phyloP scores from a whole-genome alignment of 30 jellyfish, hydroid and myxozoan species.

The Aurelia sp. region DNA sequence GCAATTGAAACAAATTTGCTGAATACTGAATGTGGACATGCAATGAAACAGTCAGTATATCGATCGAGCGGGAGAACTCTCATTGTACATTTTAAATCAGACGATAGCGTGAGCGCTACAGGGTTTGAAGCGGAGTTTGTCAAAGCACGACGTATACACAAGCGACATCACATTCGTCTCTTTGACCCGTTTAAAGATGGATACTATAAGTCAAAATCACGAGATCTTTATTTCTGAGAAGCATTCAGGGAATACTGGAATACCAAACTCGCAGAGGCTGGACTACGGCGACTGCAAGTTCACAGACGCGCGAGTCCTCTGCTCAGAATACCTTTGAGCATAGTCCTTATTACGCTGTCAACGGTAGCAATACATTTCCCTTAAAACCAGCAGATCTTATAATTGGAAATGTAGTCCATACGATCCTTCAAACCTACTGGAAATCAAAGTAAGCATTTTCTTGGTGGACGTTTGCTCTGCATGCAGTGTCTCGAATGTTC shows the following conservation, averaged over 20 bases:
- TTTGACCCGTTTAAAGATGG: slow-evolving; percentile 60
- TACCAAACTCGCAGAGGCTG: no score
- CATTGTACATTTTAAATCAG: slow-evolving; percentile 44
- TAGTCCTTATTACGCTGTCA: no score
- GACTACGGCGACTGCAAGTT: no score
- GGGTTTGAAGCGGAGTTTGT: slow-evolving; percentile 60
- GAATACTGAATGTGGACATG: slow-evolving; percentile 59
- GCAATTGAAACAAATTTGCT: slow-evolving; percentile 23
- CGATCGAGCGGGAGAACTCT: slow-evolving; percentile 45
- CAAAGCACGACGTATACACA: slow-evolving; percentile 23
- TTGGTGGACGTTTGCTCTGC: no score
- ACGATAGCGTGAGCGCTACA: slow-evolving; percentile 43
- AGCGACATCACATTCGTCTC: slow-evolving; percentile 61
- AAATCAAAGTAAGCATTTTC: no score
- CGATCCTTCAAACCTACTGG: no score
- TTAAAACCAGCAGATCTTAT: no score
- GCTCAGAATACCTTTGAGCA: no score
- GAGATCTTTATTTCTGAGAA: slow-evolving; percentile 52
- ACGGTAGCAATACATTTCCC: no score
- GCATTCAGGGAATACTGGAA: background rate
- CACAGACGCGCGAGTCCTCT: no score
- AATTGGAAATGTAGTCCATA: no score
- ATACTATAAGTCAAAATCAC: slow-evolving; percentile 34
- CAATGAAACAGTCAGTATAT: slow-evolving; percentile 14
- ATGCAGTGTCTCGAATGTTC: no score